Evolutionary conservation across 2,797 vertebrate species (phyloP).

Genomic region (Ciconia nigra): DNA sequence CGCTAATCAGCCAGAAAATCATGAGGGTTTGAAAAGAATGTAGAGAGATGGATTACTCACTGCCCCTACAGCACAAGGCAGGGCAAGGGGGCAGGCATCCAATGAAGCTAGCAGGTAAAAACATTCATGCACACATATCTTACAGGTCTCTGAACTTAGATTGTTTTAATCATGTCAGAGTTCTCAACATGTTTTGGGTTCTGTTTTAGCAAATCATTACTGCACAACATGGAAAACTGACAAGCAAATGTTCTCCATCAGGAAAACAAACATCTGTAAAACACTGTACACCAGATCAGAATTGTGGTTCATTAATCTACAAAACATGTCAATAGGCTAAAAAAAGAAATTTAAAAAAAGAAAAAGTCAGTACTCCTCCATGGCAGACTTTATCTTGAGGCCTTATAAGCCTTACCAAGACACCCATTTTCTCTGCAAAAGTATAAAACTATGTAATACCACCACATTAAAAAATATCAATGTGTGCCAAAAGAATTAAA

Average conservation of each 20-base stretch:
- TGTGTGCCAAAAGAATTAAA: background rate
- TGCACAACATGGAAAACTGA: background rate
- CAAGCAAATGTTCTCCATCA: background rate
- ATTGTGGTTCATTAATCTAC: background rate
- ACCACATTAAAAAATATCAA: background rate
- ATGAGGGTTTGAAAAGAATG: background rate
- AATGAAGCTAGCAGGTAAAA: background rate
- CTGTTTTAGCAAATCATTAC: background rate
- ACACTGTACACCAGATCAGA: background rate
- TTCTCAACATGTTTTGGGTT: background rate
- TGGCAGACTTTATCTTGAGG: background rate
- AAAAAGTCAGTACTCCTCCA: background rate
- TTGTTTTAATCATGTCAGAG: background rate
- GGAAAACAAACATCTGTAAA: background rate
- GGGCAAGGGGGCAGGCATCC: fast-evolving
- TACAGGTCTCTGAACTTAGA: background rate
- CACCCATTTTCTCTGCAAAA: background rate
- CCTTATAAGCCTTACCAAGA: background rate
- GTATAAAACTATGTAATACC: background rate
- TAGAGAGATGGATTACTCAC: background rate
- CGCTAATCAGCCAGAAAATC: background rate
- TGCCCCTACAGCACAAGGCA: background rate
- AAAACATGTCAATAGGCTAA: background rate
- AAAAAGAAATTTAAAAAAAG: background rate
- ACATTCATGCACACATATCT: background rate